Evolutionary conservation across 2,888 invertebrate species (phyloP).

Genomic region (Apamea crenata): DNA sequence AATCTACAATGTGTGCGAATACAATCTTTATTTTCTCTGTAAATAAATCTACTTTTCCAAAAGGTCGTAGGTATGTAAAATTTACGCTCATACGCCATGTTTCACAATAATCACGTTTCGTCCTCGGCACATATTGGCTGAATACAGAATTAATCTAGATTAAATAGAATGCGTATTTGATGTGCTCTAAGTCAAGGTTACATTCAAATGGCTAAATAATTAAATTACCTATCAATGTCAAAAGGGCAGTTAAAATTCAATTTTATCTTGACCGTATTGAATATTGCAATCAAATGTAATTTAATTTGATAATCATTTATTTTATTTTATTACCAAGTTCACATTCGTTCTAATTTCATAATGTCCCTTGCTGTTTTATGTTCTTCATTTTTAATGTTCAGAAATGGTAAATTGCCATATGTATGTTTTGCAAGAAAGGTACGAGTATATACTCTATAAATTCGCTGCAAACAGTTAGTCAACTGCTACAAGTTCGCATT

Average conservation of each 20-base stretch:
- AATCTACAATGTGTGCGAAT: neutral
- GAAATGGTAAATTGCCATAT: neutral
- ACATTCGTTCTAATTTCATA: too few relatives aligned
- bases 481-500: neutral
- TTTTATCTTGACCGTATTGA: slow-evolving; percentile 20
- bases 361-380: neutral
- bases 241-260: slow-evolving; percentile 22
- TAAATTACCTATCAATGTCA: slow-evolving; percentile 4
- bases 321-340: neutral
- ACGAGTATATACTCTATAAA: neutral
- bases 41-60: neutral
- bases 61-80: neutral
- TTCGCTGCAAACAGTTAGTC: neutral
- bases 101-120: neutral
- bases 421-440: neutral
- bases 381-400: neutral
- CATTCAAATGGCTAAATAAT: slow-evolving; percentile 16
- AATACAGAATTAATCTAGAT: slow-evolving; percentile 2
- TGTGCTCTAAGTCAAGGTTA: neutral
- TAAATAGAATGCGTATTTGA: neutral
- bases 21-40: neutral
- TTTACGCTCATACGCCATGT: neutral
- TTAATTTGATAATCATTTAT: neutral
- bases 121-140: neutral
- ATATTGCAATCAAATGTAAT: neutral